These are phyloP conservation scores for Metellina segmentata DNA, from an alignment of 2,888 invertebrate genomes.

Conservation along the genomic window DNA sequence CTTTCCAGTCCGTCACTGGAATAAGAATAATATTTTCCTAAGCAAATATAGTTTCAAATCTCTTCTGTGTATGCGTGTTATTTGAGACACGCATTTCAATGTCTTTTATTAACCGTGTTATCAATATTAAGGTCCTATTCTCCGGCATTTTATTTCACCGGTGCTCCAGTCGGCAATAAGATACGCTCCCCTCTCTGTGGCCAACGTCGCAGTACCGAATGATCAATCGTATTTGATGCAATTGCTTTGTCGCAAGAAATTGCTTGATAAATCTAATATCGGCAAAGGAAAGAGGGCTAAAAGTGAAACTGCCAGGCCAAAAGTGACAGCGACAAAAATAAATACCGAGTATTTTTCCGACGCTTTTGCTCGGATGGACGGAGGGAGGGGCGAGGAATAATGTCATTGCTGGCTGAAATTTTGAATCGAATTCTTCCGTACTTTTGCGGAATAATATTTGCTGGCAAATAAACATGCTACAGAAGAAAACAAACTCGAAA, in stretches of 20 bases:
- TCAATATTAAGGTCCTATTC: no score
- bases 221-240: conserved; percentile 49
- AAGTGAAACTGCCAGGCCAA: conserved; percentile 15
- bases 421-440: neutral
- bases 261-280: conserved; percentile 68
- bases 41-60: no score
- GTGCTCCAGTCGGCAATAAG: neutral
- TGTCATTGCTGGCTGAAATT: neutral
- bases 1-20: no score
- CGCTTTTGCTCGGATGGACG: neutral
- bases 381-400: neutral
- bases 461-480: neutral
- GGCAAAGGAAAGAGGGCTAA: conserved; percentile 11
- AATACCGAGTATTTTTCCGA: neutral
- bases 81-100: no score
- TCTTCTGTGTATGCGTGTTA: no score
- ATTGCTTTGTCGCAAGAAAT: conserved; percentile 51
- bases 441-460: neutral
- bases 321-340: neutral
- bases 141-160: no score
- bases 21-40: no score
- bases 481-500: no score
- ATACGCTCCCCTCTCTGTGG: neutral
- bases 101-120: no score
- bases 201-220: conserved; percentile 19